Evolutionary conservation across 2,797 vertebrate genomes (phyloP), one percentile per base, ranked within the genome.

Genomic region (Lepidocolaptes lacrymiger): DNA sequence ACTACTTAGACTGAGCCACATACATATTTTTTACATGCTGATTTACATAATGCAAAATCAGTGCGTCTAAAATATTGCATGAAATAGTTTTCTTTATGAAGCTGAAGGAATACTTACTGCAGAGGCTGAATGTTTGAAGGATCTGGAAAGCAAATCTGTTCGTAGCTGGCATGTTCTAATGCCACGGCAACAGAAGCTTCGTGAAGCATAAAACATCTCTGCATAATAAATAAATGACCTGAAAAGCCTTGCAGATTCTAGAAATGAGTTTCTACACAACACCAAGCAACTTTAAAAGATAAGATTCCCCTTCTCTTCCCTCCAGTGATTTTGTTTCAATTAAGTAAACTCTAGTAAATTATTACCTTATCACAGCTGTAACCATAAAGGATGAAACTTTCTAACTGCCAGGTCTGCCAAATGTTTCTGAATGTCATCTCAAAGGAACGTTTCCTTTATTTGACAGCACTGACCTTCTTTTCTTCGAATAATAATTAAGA

Each of bases 181-280:
- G 87, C 92, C 97, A 97, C 94, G 93, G 87, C 74, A 94, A 51
- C 85, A 96, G 77, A 98, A 96, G 85, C 91, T 94, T 64, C 91
- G 96, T 37, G 58, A 97, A 78, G 96, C 94, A 82, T 97, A 90
- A 96, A 97, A 98, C 99, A 99, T 99, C 69, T 96, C 98, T 99
- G 97, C 27, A 94, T 58, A 93, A 97, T 46, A 96, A 96, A 76
- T 86, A 96, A 91, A 39, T 88, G 49, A 81, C 74, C 69, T 93
- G 91, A 91, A 97, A 97, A 76, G 89, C 23, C 8, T 61, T 74
- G 37, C 8, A 71, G 26, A 72, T 56, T 68, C 10, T 32, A 74
- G 24, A 64, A 91, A 36, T 44, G 37, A 66, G 55, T 62, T 94
- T 91, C 64, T 63, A 80, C 32, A 77, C n/a, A 88, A 22, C 59